Conservation (phyloP, 2,888 invertebrate species). For the Deilephila porcellus region DNA sequence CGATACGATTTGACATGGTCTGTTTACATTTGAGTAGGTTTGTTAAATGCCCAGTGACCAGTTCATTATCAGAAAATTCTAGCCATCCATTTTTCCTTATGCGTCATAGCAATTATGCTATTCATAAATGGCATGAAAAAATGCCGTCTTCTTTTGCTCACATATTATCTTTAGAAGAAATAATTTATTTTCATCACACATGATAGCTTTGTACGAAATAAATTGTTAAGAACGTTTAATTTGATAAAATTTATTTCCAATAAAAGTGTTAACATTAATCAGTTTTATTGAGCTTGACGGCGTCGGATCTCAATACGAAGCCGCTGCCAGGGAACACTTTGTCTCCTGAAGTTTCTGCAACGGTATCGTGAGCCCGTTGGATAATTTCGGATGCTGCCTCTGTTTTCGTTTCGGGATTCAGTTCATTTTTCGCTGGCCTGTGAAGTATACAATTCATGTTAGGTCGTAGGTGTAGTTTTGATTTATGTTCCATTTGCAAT, state of each 20-base stretch:
- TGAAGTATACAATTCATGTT: constrained; percentile 28
- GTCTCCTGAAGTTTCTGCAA: constrained; percentile 48
- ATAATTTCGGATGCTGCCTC: constrained; percentile 39
- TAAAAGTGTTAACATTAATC: constrained; percentile 20
- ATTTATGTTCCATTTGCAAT: too few relatives aligned
- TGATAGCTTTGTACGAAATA: neutral
- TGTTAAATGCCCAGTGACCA: too few relatives aligned
- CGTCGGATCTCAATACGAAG: constrained; percentile 55
- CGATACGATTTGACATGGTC: too few relatives aligned
- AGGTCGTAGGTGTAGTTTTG: neutral
- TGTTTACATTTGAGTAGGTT: too few relatives aligned
- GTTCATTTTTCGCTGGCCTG: constrained; percentile 66
- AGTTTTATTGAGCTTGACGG: constrained; percentile 36
- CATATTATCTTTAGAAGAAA: neutral
- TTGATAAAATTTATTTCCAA: constrained; percentile 30
- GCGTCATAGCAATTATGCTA: too few relatives aligned
- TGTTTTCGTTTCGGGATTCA: constrained; percentile 41
- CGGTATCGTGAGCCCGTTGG: constrained; percentile 45
- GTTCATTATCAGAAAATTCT: too few relatives aligned
- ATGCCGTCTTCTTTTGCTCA: too few relatives aligned
- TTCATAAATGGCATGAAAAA: neutral
- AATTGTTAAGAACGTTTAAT: neutral
- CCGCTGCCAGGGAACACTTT: constrained; percentile 64
- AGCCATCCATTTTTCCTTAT: too few relatives aligned
- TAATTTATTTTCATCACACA: neutral